Percentiles rank a stretch among this genome's conserved stretches.
Evolutionary conservation across 2,888 invertebrate species (phyloP).

Genomic region (Andrena bucephala): DNA sequence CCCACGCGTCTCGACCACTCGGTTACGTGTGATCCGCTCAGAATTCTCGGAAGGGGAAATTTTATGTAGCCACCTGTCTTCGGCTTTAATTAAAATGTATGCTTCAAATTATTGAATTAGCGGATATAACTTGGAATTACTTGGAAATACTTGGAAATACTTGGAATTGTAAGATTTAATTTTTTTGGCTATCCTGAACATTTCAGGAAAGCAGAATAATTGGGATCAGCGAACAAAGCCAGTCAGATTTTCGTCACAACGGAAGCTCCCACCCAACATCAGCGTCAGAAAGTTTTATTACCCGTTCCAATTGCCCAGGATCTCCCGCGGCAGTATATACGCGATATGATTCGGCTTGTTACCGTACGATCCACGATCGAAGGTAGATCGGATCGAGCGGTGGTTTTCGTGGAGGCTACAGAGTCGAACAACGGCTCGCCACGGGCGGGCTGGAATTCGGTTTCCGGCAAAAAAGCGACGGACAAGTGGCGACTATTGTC

Average conservation of each 20-base stretch:
- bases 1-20: too few relatives aligned
- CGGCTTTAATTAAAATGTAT: too few relatives aligned
- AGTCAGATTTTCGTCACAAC: background rate
- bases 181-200: too few relatives aligned
- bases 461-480: constrained; percentile 58
- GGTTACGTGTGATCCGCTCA: too few relatives aligned
- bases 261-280: background rate
- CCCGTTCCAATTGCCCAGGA: constrained; percentile 10
- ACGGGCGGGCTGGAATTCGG: constrained; percentile 61
- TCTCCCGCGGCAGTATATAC: constrained; percentile 10
- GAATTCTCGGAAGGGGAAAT: too few relatives aligned
- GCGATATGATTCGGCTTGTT: constrained; percentile 38
- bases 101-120: too few relatives aligned
- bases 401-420: constrained; percentile 31
- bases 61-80: too few relatives aligned
- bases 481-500: constrained; percentile 69
- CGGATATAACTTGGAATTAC: too few relatives aligned
- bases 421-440: constrained; percentile 50
- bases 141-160: too few relatives aligned
- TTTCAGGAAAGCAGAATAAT: too few relatives aligned
- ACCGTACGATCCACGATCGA: constrained; percentile 48
- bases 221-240: background rate
- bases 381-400: constrained; percentile 54
- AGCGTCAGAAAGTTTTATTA: constrained; percentile 14
- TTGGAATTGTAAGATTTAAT: too few relatives aligned